Evolutionary conservation across 2,888 invertebrate genomes (phyloP), one percentile per base, ranked within the genome.

Genomic region (Tetranychus truncatus): DNA sequence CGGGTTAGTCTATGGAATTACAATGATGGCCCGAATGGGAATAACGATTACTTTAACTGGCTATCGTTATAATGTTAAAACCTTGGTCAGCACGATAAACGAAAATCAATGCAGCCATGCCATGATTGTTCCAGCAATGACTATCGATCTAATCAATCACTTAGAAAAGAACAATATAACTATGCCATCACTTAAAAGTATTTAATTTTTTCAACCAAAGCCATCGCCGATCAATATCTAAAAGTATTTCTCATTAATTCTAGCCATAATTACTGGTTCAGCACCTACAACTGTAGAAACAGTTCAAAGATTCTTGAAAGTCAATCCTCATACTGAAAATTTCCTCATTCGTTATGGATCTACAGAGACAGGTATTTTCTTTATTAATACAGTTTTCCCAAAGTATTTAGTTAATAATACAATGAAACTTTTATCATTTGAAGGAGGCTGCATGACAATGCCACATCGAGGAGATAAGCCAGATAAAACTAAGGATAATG

Each of bases 301-400:
- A 6, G 77, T 75, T 5, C 65, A 74, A 24, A 45, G 69, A 34
- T 75, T 76, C 44, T 34, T 73, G 9, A 69, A 75, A 66, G 44
- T 69, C 15, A 67, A 75, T 6, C 74, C 76, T 6, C 15, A n/a
- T 9, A 45, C 67, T 21, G 44, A 74, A 21, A 45, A 44, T 21
- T 74, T 67, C 34, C 74, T 75, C 11, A 75, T 77, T 45, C 74
- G 77, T 74, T 72, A 77, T 66, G 77, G 77, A 11, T 78, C 77
- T 1, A 77, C 77, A 45, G 77, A 77, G 67, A 72, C 72, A 7
- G 77, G 77, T 73, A 73, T 18, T 18, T 73, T 15, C 34, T 3
- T 34, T 34, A 0, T 34, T 5, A n/a, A 24, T 24, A 24, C 24
- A 34, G 6, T 20, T 20, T 24, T 24, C 24, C 24, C 24, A 24